These are phyloP conservation scores for Ectropis crepuscularia DNA, from an alignment of 2,888 invertebrate species.

Conservation along the genomic window DNA sequence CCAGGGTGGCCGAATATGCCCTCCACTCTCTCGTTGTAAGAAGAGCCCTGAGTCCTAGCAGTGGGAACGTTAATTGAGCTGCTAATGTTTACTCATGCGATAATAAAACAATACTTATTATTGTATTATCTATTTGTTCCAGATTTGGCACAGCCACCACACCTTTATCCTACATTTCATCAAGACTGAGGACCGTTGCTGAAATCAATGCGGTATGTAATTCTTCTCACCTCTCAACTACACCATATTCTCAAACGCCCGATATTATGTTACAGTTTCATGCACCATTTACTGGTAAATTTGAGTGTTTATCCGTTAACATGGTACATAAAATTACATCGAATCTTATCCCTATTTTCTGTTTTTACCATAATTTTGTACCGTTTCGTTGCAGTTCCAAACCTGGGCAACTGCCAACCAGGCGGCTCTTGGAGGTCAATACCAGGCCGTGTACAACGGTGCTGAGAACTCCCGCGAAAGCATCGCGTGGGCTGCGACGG, in stretches of 20 bases:
- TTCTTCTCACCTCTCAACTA: background rate
- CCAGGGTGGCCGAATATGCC: no score
- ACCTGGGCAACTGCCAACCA: conserved; percentile 58
- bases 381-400: conserved; percentile 58
- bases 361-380: background rate
- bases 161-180: conserved; percentile 64
- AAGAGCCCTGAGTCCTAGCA: no score
- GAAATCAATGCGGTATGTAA: conserved; percentile 58
- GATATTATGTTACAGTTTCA: no score
- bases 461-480: conserved; percentile 52
- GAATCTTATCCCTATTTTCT: no score
- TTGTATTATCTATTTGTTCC: conserved; percentile 36
- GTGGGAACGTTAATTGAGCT: background rate
- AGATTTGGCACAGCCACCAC: conserved; percentile 58
- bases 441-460: conserved; percentile 44
- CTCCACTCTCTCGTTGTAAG: no score
- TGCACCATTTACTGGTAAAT: no score
- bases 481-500: conserved; percentile 53
- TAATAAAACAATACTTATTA: no score
- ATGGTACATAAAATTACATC: no score
- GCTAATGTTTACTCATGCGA: background rate
- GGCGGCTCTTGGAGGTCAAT: conserved; percentile 47
- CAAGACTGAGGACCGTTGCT: conserved; percentile 59
- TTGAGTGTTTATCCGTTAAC: no score
- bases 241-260: no score